phyloP scores from a whole-genome alignment of 2,888 invertebrate species.

The Stictocephala bisonia region DNA sequence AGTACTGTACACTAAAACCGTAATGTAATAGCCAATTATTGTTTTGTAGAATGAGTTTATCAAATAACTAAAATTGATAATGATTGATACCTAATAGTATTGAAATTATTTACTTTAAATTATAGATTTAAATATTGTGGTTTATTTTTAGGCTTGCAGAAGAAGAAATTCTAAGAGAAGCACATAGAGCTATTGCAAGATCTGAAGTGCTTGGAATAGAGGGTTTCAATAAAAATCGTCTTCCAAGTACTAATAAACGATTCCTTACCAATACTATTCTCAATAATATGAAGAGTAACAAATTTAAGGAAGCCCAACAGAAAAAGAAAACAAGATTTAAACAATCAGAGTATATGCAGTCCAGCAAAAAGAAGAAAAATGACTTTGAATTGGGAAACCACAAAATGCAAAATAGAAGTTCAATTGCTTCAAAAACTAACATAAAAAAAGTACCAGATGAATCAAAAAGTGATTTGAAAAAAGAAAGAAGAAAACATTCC shows the following conservation, averaged over 20 bases:
- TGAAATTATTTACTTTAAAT: no score
- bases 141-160: slow-evolving; percentile 67
- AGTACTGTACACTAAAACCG: no score
- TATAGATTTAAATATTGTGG: background rate
- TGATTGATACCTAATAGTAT: no score
- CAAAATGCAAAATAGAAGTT: background rate
- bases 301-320: slow-evolving; percentile 4
- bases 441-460: no score
- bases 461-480: no score
- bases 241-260: slow-evolving; percentile 68
- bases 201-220: slow-evolving; percentile 71
- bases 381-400: no score
- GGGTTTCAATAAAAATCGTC: slow-evolving; percentile 70
- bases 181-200: slow-evolving; percentile 71
- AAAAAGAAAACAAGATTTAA: background rate
- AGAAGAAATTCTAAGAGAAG: slow-evolving; percentile 71
- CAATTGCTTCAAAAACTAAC: background rate
- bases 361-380: background rate
- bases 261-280: slow-evolving; percentile 61
- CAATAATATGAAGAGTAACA: slow-evolving; percentile 34
- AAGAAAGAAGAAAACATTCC: no score
- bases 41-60: no score
- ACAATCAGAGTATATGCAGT: background rate
- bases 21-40: no score
- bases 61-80: no score